phyloP scores from a whole-genome alignment of 2,113 vertebrate species.

The Astatoreochromis straeleni region DNA sequence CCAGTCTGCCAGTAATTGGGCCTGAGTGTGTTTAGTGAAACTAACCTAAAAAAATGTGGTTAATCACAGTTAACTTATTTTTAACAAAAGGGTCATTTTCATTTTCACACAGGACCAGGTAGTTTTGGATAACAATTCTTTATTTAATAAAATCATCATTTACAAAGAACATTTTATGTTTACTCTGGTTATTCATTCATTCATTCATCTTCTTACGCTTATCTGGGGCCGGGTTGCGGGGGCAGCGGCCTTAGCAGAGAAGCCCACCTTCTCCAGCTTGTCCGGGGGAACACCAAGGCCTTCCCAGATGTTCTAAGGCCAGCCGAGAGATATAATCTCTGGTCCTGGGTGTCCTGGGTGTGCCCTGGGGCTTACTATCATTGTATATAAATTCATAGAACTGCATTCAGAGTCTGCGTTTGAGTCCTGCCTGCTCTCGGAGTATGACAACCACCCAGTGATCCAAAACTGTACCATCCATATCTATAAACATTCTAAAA shows the following conservation, averaged over 20 bases:
- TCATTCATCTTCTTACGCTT: rapidly evolving
- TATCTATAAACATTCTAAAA: neutral
- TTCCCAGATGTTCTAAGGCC: neutral
- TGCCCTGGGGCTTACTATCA: neutral
- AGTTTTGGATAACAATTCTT: rapidly evolving
- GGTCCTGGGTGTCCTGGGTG: neutral
- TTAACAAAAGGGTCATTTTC: neutral
- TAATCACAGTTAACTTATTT: neutral
- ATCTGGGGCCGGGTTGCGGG: rapidly evolving
- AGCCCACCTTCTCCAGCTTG: rapidly evolving
- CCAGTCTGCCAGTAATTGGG: neutral
- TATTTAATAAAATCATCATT: neutral
- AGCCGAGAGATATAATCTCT: neutral
- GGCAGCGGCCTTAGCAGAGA: neutral
- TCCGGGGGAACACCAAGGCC: neutral
- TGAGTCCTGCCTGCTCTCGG: neutral
- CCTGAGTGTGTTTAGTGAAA: neutral
- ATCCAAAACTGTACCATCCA: neutral
- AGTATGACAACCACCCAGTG: neutral
- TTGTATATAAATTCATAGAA: neutral
- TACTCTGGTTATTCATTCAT: neutral
- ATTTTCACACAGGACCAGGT: neutral
- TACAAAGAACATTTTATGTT: neutral
- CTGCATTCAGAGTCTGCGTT: neutral
- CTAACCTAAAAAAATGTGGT: neutral